Conservation (phyloP, 1,140 invertebrate genomes). For the Camponotus pennsylvanicus region DNA sequence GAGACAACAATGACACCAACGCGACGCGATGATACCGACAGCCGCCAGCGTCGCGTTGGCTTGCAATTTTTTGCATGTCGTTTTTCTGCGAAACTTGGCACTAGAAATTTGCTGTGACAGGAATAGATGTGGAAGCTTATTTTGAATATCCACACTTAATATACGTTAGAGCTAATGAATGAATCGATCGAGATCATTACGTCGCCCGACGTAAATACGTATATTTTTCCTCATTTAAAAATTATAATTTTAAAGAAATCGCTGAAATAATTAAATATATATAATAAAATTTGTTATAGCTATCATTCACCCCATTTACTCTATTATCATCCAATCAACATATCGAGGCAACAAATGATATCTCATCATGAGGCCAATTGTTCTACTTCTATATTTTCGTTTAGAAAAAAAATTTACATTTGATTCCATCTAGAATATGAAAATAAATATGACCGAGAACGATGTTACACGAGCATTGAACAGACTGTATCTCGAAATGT, state of each 20-base stretch:
- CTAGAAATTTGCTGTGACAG: background rate
- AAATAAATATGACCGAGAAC: too few species aligned
- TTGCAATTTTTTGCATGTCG: slow-evolving; percentile 13
- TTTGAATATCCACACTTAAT: background rate
- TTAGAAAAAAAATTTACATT: too few species aligned
- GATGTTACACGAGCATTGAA: too few species aligned
- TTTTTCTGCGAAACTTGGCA: background rate
- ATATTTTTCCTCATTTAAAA: background rate
- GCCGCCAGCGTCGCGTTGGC: background rate
- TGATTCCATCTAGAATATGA: too few species aligned
- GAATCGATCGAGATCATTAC: background rate
- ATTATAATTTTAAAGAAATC: background rate
- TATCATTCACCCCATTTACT: background rate
- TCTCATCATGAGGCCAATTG: background rate
- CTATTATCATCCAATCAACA: background rate
- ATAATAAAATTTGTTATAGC: too few species aligned
- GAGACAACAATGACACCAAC: background rate
- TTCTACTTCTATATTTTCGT: too few species aligned
- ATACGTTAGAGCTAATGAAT: background rate
- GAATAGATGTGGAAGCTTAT: background rate
- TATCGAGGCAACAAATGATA: background rate
- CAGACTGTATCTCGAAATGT: too few species aligned
- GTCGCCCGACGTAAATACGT: background rate
- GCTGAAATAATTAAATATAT: background rate
- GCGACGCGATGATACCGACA: background rate